A percentile compares a stretch with the other conserved stretches of the same genome.
These are phyloP conservation scores for Melanotaenia boesemani DNA, from an alignment of 2,797 vertebrate species.

Conservation along the genomic window DNA sequence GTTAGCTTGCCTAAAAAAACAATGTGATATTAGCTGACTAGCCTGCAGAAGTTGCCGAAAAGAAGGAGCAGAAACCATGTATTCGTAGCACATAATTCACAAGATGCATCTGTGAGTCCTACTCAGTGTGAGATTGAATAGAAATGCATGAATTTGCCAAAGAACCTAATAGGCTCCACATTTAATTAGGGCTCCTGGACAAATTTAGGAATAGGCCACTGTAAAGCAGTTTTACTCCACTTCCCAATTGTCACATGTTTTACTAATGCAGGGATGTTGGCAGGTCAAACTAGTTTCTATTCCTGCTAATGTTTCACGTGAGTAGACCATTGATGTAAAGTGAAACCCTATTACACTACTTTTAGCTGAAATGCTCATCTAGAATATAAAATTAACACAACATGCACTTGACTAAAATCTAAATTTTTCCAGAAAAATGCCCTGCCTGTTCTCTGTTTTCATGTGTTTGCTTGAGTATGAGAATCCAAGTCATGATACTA, in stretches of 20 bases:
- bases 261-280: not conserved
- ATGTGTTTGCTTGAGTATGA: not conserved
- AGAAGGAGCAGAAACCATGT: not conserved
- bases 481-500: not conserved
- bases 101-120: not conserved
- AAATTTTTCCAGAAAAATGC: constrained; percentile 2
- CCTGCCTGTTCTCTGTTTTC: not conserved
- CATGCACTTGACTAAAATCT: not conserved
- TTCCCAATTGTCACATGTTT: not conserved
- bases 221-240: constrained; percentile 13
- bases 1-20: constrained; percentile 10
- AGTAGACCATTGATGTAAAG: constrained; percentile 30
- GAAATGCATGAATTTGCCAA: constrained; percentile 8
- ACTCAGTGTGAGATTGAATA: not conserved
- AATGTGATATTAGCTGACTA: not conserved
- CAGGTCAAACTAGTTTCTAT: constrained; percentile 8
- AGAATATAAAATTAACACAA: constrained; percentile 9
- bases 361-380: not conserved
- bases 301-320: constrained; percentile 11
- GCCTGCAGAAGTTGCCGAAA: not conserved
- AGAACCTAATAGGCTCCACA: constrained; percentile 12
- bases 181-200: not conserved
- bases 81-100: not conserved
- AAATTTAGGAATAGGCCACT: constrained; percentile 1
- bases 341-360: constrained; percentile 48